A percentile compares a stretch with the other conserved stretches of the same genome.
These are phyloP conservation scores for Heliconius congener DNA, from an alignment of 1,140 invertebrate genomes.

Conservation along the genomic window DNA sequence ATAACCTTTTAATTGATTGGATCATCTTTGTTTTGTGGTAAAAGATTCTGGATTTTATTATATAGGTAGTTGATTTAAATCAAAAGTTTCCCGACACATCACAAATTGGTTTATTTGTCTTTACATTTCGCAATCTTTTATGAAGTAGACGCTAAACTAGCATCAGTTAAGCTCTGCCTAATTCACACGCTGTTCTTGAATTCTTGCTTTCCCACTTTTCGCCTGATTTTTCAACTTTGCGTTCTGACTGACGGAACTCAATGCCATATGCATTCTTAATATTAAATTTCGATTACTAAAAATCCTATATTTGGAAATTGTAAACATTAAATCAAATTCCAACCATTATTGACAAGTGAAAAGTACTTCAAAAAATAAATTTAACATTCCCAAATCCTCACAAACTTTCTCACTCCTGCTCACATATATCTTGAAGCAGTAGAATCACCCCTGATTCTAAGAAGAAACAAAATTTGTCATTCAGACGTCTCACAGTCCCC, in stretches of 20 bases:
- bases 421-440: conserved; percentile 23
- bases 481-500: conserved; percentile 47
- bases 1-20: conserved; percentile 19
- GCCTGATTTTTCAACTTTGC: too few species aligned
- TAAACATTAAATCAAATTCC: not conserved
- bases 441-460: conserved; percentile 35
- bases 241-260: too few species aligned
- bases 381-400: not conserved
- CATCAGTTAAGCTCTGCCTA: too few species aligned
- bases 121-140: too few species aligned
- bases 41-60: not conserved
- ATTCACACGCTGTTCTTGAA: too few species aligned
- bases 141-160: too few species aligned
- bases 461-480: conserved; percentile 57
- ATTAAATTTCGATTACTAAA: not conserved
- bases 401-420: conserved; percentile 16
- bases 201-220: too few species aligned
- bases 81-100: too few species aligned
- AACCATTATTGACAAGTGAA: not conserved
- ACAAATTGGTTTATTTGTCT: too few species aligned
- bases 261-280: too few species aligned
- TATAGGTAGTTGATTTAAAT: not conserved
- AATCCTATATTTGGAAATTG: not conserved
- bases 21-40: conserved; percentile 2
- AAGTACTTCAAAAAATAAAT: not conserved